phyloP scores from a whole-genome alignment of 1,140 invertebrate genomes.

The Adoxophyes honmai region DNA sequence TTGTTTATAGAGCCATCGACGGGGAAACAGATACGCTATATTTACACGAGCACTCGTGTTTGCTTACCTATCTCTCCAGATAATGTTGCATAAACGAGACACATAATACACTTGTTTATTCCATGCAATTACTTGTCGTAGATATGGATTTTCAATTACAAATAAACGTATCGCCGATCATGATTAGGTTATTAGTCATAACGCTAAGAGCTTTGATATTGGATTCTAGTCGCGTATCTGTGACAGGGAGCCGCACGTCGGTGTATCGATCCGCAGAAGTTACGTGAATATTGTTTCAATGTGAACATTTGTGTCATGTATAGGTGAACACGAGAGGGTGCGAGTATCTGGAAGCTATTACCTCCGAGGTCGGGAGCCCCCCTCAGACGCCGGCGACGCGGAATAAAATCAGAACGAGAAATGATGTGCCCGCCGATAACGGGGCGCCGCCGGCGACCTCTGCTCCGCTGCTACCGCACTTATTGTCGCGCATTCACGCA shows the following conservation, averaged over 20 bases:
- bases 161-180: conserved; percentile 23
- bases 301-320: conserved; percentile 54
- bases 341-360: conserved; percentile 60
- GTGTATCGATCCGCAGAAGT: conserved; percentile 45
- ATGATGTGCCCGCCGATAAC: conserved; percentile 51
- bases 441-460: conserved; percentile 31
- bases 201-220: conserved; percentile 32
- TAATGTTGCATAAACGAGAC: conserved; percentile 66
- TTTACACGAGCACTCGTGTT: conserved; percentile 58
- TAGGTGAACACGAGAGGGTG: conserved; percentile 47
- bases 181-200: conserved; percentile 13
- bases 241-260: conserved; percentile 44
- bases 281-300: conserved; percentile 64
- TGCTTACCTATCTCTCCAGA: conserved; percentile 57
- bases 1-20: conserved; percentile 72
- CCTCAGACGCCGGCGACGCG: conserved; percentile 30
- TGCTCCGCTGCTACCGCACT: conserved; percentile 23
- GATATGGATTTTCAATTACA: conserved; percentile 44
- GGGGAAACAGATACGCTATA: conserved; percentile 65
- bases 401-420: conserved; percentile 64
- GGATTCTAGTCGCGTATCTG: conserved; percentile 44
- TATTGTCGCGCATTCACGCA: conserved; percentile 45
- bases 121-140: conserved; percentile 35
- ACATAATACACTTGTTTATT: conserved; percentile 53
- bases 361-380: conserved; percentile 37